Conservation (phyloP, 2,797 vertebrate genomes). For the Phoxinus dragarum region DNA sequence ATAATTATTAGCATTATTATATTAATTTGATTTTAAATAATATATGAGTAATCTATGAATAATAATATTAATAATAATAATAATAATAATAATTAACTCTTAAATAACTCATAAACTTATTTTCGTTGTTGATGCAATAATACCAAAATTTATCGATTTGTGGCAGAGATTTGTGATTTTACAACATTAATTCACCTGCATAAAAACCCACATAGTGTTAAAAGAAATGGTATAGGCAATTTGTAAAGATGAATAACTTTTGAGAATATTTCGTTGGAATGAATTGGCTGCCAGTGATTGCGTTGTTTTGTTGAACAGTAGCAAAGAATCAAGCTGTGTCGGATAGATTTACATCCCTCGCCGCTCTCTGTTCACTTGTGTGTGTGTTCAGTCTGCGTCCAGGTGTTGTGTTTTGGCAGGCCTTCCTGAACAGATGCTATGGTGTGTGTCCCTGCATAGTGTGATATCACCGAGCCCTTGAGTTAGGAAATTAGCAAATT, state of each 20-base stretch:
- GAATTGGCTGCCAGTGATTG: neutral
- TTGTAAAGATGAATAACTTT: neutral
- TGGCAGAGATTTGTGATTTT: neutral
- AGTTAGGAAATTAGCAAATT: slow-evolving; percentile 19
- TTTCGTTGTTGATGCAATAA: neutral
- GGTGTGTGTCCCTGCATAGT: slow-evolving; percentile 31
- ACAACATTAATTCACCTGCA: neutral
- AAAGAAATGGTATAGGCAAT: neutral
- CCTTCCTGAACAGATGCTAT: slow-evolving; percentile 22
- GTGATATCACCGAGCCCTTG: slow-evolving; percentile 18
- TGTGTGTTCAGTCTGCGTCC: slow-evolving; percentile 31
- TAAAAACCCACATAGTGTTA: neutral
- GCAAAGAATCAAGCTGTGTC: slow-evolving; percentile 1
- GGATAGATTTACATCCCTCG: slow-evolving; percentile 34
- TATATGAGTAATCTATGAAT: too few relatives aligned
- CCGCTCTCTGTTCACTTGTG: slow-evolving; percentile 7
- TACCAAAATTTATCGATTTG: neutral
- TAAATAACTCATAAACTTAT: too few relatives aligned
- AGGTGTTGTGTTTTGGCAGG: slow-evolving; percentile 38
- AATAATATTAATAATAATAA: neutral
- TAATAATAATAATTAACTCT: neutral
- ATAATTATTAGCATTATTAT: neutral
- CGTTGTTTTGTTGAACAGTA: slow-evolving; percentile 25
- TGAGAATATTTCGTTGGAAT: slow-evolving; percentile 8
- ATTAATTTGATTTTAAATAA: too few relatives aligned